These are phyloP conservation scores for Lottia gigantea DNA, from an alignment of 2,888 invertebrate genomes.

Conservation along the genomic window DNA sequence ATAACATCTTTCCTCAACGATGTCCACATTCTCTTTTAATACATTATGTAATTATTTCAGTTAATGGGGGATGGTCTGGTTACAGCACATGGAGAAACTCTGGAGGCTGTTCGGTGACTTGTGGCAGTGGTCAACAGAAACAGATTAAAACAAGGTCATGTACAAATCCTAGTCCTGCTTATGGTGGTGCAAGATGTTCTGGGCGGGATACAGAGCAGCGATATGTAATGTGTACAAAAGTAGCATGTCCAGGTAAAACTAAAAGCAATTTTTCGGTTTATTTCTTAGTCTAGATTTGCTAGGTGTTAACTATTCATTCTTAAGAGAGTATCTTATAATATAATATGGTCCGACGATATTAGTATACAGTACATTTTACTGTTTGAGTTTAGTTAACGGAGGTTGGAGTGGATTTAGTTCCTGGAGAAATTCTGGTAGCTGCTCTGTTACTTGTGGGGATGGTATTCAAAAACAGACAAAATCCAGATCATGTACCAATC, in stretches of 20 bases:
- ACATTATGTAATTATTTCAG: neutral
- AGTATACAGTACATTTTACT: neutral
- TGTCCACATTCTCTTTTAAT: neutral
- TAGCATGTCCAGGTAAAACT: neutral
- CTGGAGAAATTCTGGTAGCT: neutral
- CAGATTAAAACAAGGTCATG: slow-evolving; percentile 11
- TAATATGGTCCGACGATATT: no score
- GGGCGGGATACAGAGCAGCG: neutral
- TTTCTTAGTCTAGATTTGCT: no score
- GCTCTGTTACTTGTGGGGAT: slow-evolving; percentile 5
- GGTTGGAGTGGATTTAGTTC: neutral
- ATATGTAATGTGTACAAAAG: neutral
- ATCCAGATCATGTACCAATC: slow-evolving; percentile 14
- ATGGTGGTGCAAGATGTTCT: slow-evolving; percentile 7
- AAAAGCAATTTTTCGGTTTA: neutral
- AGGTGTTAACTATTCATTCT: no score
- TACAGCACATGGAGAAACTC: slow-evolving; percentile 12
- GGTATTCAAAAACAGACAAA: neutral
- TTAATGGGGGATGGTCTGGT: neutral
- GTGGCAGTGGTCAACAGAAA: slow-evolving; percentile 5
- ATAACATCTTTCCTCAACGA: no score
- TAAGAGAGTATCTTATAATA: no score
- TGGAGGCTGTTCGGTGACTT: slow-evolving; percentile 11
- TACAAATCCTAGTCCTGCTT: slow-evolving; percentile 11
- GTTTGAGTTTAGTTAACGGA: neutral